These are phyloP conservation scores for Apostichopus parvimensis DNA, from an alignment of 35 echinoderm and acorn worm species.

Conservation along the genomic window DNA sequence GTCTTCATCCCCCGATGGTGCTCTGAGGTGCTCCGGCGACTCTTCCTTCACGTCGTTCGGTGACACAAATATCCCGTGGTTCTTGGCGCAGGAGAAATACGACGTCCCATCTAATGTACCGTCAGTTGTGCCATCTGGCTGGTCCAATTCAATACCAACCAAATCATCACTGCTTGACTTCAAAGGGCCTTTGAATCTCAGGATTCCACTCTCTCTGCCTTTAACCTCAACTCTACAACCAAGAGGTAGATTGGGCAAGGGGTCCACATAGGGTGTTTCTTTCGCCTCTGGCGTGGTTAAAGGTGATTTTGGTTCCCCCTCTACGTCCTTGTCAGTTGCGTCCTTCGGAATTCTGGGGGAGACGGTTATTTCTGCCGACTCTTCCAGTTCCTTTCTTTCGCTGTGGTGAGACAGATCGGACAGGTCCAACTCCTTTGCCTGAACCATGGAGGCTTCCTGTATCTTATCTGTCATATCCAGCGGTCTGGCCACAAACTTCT, in stretches of 20 bases:
- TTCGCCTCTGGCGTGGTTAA: constrained; percentile 40
- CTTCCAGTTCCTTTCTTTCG: constrained; percentile 1
- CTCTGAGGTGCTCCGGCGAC: not conserved
- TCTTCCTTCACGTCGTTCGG: constrained; percentile 61
- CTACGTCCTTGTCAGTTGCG: not conserved
- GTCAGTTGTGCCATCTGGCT: constrained; percentile 73
- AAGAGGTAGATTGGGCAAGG: constrained; percentile 39
- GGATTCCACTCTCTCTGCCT: constrained; percentile 61
- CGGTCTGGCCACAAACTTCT: constrained; percentile 53
- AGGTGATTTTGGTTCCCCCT: constrained; percentile 31
- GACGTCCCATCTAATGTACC: constrained; percentile 52
- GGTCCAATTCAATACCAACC: constrained; percentile 86
- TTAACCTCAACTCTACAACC: constrained; percentile 74
- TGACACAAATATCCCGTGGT: constrained; percentile 79
- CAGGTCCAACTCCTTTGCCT: not conserved
- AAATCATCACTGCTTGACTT: constrained; percentile 61
- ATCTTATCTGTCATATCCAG: constrained; percentile 25
- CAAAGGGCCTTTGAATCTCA: constrained; percentile 78
- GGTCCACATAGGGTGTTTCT: constrained; percentile 40
- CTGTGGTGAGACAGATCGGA: constrained; percentile 20
- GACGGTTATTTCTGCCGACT: not conserved
- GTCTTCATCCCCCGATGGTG: constrained; percentile 68
- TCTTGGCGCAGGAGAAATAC: constrained; percentile 74
- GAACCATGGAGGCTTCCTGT: constrained; percentile 4
- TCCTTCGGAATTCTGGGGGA: constrained; percentile 15